Conservation (phyloP, 1,140 invertebrate genomes). For the Notospermus geniculatus region DNA sequence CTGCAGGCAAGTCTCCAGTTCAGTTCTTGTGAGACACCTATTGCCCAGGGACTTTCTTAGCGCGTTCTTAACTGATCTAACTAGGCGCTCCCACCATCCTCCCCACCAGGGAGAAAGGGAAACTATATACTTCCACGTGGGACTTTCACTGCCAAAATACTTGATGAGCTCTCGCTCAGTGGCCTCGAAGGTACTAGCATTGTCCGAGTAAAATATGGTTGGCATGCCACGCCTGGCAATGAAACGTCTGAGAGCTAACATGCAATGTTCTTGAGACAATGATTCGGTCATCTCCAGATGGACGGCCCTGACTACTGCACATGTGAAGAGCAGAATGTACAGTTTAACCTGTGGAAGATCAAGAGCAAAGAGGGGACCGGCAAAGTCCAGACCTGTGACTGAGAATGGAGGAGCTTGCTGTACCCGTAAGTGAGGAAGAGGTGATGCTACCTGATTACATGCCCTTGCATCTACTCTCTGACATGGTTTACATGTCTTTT, state of each 20-base stretch:
- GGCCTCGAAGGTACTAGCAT: background rate
- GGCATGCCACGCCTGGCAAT: background rate
- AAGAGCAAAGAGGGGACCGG: too few species aligned
- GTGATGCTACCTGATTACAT: background rate
- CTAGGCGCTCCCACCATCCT: too few species aligned
- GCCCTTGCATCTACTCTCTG: background rate
- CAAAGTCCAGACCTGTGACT: background rate
- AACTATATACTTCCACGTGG: background rate
- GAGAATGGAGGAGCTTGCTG: background rate
- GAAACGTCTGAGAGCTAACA: background rate
- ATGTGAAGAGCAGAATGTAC: too few species aligned
- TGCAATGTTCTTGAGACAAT: background rate
- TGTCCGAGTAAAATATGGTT: background rate
- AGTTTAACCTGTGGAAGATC: too few species aligned
- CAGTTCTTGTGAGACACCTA: background rate
- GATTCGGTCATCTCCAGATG: too few species aligned
- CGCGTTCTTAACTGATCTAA: background rate
- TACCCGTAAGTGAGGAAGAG: background rate
- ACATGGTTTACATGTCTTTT: background rate
- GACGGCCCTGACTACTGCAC: background rate
- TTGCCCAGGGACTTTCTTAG: background rate
- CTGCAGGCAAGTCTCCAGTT: background rate
- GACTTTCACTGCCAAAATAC: too few species aligned
- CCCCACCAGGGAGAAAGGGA: too few species aligned
- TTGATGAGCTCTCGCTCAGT: too few species aligned